phyloP scores from a whole-genome alignment of 2,888 invertebrate genomes.

The Tricholauxania praeusta region DNA sequence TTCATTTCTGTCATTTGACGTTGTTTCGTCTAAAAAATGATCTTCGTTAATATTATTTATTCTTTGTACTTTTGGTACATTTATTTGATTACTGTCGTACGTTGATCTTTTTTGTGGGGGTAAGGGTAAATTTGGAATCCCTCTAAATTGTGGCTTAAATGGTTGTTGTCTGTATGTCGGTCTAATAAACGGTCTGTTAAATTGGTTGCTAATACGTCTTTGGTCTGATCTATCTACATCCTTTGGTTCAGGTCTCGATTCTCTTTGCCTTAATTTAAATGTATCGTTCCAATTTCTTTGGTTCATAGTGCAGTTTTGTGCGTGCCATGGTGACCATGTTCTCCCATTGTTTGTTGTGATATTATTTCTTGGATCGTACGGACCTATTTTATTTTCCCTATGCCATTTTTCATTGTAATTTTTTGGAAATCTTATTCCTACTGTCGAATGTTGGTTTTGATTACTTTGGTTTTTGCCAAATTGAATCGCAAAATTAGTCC shows the following conservation, averaged over 20 bases:
- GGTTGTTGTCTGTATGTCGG: too few relatives aligned
- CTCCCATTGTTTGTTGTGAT: not conserved
- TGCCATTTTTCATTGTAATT: not conserved
- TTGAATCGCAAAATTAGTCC: not conserved
- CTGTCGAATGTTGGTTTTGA: not conserved
- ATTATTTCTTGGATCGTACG: not conserved
- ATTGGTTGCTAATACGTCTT: not conserved
- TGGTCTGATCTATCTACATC: constrained; percentile 4
- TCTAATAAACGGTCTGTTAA: too few relatives aligned
- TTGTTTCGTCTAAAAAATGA: constrained; percentile 11
- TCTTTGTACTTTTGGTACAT: not conserved
- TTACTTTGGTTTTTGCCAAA: not conserved
- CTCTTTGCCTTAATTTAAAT: not conserved
- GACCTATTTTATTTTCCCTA: too few relatives aligned
- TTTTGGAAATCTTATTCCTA: too few relatives aligned
- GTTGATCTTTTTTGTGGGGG: too few relatives aligned
- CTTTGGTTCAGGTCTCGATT: not conserved
- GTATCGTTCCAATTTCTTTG: too few relatives aligned
- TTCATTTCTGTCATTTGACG: not conserved
- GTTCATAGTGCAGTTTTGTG: too few relatives aligned
- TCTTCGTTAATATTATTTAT: constrained; percentile 24
- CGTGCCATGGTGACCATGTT: not conserved
- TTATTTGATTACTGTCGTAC: too few relatives aligned
- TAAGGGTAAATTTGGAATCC: too few relatives aligned
- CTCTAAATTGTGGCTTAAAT: too few relatives aligned